These are phyloP conservation scores for Euphydryas editha DNA, from an alignment of 2,888 invertebrate species.

Conservation along the genomic window DNA sequence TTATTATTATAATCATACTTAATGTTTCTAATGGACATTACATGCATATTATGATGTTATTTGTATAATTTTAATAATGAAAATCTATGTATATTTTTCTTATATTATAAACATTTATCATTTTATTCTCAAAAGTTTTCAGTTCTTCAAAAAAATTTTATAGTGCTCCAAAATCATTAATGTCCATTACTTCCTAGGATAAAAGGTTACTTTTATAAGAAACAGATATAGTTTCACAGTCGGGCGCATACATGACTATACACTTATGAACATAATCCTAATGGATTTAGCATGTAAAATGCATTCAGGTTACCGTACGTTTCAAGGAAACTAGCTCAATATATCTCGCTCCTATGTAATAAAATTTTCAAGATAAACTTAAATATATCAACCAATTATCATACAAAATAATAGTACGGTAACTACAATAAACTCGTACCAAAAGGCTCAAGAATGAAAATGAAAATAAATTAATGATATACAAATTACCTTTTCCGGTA, in stretches of 20 bases:
- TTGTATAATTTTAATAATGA: too few species aligned
- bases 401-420: not conserved
- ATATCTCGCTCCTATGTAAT: conserved; percentile 9
- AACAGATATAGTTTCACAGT: conserved; percentile 24
- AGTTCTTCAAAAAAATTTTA: too few species aligned
- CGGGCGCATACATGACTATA: conserved; percentile 29
- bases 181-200: not conserved
- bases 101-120: too few species aligned
- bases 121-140: too few species aligned
- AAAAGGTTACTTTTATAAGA: conserved; percentile 7
- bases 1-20: too few species aligned
- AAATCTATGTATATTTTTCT: too few species aligned
- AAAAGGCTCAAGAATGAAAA: conserved; percentile 1
- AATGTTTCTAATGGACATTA: too few species aligned
- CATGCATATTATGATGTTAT: too few species aligned
- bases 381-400: not conserved
- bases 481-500: conserved; percentile 6
- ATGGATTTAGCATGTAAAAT: conserved; percentile 72
- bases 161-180: too few species aligned
- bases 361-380: not conserved
- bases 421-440: conserved; percentile 17
- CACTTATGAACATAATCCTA: conserved; percentile 50
- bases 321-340: conserved; percentile 15
- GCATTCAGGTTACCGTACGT: conserved; percentile 52
- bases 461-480: not conserved